These are phyloP conservation scores for Phrynocephalus versicolor DNA, from an alignment of 2,113 vertebrate genomes.

Conservation along the genomic window DNA sequence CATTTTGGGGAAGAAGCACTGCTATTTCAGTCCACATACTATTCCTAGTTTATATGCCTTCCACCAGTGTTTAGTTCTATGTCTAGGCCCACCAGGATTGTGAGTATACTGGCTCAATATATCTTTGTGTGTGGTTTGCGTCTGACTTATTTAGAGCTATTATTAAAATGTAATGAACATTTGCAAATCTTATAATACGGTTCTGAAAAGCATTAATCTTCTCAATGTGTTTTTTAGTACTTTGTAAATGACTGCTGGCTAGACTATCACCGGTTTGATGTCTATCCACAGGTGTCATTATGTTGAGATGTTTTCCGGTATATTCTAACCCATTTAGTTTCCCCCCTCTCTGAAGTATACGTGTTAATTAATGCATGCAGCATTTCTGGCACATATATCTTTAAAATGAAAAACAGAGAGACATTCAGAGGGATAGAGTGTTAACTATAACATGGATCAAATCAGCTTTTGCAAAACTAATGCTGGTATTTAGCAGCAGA, in stretches of 20 bases:
- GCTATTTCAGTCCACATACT: too few species aligned
- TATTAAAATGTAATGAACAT: conserved; percentile 58
- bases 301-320: conserved; percentile 11
- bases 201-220: conserved; percentile 59
- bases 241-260: conserved; percentile 43
- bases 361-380: conserved; percentile 8
- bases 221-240: conserved; percentile 41
- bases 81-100: neutral
- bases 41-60: neutral
- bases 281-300: conserved; percentile 35
- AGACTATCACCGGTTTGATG: conserved; percentile 18
- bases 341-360: neutral
- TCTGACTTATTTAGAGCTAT: conserved; percentile 26
- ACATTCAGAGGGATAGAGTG: conserved; percentile 6
- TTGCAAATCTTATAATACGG: conserved; percentile 40
- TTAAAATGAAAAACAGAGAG: conserved; percentile 1
- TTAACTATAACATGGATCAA: conserved; percentile 16
- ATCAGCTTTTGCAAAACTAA: neutral
- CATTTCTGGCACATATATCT: neutral
- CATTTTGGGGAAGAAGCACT: too few species aligned
- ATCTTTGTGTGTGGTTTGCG: conserved; percentile 27
- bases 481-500: conserved; percentile 1
- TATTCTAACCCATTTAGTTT: neutral
- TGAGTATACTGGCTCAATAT: neutral
- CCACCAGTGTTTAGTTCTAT: neutral